Evolutionary conservation across 2,797 vertebrate species (phyloP), one percentile per base, ranked within the genome.

Genomic region (Crypturellus tataupa): DNA sequence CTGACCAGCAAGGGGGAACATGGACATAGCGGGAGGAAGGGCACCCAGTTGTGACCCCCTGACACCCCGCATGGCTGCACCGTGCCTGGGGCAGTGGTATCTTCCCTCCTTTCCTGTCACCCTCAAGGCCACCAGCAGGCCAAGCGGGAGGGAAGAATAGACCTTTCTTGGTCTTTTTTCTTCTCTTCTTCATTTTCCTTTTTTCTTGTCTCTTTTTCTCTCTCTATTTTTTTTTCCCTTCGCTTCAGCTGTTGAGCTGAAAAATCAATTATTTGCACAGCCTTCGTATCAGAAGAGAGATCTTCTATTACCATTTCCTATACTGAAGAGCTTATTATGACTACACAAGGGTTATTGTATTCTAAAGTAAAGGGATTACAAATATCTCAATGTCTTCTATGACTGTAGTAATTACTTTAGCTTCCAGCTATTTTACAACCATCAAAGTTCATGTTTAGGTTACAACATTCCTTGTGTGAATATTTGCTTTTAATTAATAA

Each of bases 401-500:
- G 65, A 70, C 72, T 78, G 58, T 83, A 90, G 92, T 94, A 95
- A 95, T 94, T 96, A 92, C 94, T 93, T 94, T 95, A 92, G 58
- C 92, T 96, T 95, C 79, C 72, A 95, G 90, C 79, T 90, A 90
- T 90, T 73, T 92, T 94, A 80, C 69, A 83, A 23, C 40, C 58
- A 83, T 90, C 94, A 83, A 94, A 93, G 92, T 92, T 95, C 84
- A 93, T 90, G 70, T 90, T 93, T 93, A 85, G 84, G 81, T 95
- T 95, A 85, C 72, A 95, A 37, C 10, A 19, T 93, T 95, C 93
- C 65, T 91, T 47, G 20, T 69, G 55, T 83, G 79, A 85, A 71
- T 93, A 82, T 93, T 94, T 96, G 62, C 65, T 89, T 94, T 93
- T 94, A 96, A 93, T 95, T 95, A 96, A 87, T 62, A 80, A 69